phyloP scores from a whole-genome alignment of 2,113 vertebrate genomes.

The Phrynosoma blainvillii region DNA sequence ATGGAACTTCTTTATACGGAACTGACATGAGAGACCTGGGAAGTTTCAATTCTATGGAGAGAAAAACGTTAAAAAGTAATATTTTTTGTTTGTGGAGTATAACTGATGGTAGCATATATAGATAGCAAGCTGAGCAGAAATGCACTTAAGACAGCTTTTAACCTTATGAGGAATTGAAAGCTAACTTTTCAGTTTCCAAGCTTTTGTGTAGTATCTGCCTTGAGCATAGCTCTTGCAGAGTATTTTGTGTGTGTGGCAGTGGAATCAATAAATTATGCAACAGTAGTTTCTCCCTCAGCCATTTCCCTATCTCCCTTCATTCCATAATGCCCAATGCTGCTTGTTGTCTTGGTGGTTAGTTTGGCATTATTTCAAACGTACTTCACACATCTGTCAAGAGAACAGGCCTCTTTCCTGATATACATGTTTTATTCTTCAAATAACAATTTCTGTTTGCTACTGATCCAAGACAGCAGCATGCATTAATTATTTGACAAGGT shows the following conservation, averaged over 20 bases:
- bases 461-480: not conserved
- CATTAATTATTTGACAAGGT: slow-evolving; percentile 11
- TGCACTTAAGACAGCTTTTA: not conserved
- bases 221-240: not conserved
- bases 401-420: not conserved
- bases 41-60: not conserved
- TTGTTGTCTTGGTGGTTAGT: not conserved
- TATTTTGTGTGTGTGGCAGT: not conserved
- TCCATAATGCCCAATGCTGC: not conserved
- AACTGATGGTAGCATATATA: not conserved
- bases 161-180: not conserved
- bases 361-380: slow-evolving; percentile 5
- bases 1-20: fast-evolving
- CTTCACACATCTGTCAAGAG: not conserved
- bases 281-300: too few relatives aligned
- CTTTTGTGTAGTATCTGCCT: not conserved
- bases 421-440: slow-evolving; percentile 17
- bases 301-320: not conserved
- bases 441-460: not conserved
- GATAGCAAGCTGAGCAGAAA: not conserved
- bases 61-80: not conserved
- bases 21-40: not conserved
- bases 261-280: not conserved
- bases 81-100: not conserved
- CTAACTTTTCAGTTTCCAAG: not conserved